A percentile compares a stretch with the other conserved stretches of the same genome.
These are phyloP conservation scores for Leptodactylus fuscus DNA, from an alignment of 2,113 vertebrate genomes.

Conservation along the genomic window DNA sequence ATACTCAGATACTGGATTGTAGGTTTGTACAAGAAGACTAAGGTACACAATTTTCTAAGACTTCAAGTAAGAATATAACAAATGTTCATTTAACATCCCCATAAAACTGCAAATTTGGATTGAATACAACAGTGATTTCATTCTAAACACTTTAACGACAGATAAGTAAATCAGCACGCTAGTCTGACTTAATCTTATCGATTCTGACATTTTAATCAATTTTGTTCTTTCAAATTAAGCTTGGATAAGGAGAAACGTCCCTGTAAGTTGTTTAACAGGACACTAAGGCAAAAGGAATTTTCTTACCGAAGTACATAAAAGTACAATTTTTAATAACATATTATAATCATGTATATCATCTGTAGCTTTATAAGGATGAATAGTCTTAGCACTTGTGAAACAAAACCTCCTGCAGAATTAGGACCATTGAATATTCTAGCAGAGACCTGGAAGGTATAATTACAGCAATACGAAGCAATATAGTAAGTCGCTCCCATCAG, in stretches of 20 bases:
- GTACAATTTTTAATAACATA: background rate
- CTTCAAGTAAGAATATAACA: background rate
- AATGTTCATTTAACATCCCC: background rate
- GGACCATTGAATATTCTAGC: background rate
- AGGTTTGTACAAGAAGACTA: background rate
- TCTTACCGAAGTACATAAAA: background rate
- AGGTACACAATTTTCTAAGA: background rate
- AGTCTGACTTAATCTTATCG: conserved; percentile 26
- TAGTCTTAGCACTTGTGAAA: too few relatives aligned
- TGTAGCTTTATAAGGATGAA: too few relatives aligned
- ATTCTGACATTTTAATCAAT: conserved; percentile 36
- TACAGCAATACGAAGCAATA: background rate
- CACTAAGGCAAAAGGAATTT: background rate
- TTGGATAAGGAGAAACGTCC: background rate
- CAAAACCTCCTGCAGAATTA: background rate
- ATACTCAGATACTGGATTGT: background rate
- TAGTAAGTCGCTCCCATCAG: background rate
- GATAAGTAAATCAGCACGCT: conserved; percentile 8
- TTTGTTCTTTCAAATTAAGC: conserved; percentile 9
- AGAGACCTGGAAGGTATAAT: too few relatives aligned
- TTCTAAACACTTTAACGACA: background rate
- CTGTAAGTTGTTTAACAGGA: background rate
- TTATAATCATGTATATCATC: too few relatives aligned
- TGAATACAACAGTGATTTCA: background rate
- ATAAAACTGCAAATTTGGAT: conserved; percentile 1